Conservation (phyloP, 2,797 vertebrate genomes). For the Mionectes olivaceus region DNA sequence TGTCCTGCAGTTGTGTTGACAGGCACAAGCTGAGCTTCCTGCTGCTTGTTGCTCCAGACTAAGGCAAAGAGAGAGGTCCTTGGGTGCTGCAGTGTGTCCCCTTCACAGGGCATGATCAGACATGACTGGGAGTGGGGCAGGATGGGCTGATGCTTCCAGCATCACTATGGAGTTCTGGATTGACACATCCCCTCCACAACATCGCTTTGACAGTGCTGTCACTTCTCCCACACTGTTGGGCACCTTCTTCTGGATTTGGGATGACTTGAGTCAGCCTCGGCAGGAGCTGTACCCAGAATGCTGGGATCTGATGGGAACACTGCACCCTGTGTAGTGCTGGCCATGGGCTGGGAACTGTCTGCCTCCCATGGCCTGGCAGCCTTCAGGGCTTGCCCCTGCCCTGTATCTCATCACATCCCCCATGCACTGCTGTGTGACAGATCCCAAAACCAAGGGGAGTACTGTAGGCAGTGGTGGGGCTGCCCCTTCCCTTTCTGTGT, state of each 20-base stretch:
- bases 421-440: fast-evolving
- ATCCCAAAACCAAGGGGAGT: not conserved
- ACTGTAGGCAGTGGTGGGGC: not conserved
- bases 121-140: not conserved
- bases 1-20: not conserved
- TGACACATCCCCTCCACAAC: not conserved
- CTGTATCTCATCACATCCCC: not conserved
- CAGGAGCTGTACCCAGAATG: not conserved
- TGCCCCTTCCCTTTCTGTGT: not conserved
- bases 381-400: not conserved
- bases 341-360: not conserved
- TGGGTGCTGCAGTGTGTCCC: not conserved
- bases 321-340: not conserved
- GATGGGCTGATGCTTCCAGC: not conserved
- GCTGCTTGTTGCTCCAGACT: not conserved
- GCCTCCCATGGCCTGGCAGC: not conserved
- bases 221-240: not conserved
- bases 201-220: not conserved
- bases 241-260: not conserved
- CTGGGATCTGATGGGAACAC: not conserved
- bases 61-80: not conserved
- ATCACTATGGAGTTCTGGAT: not conserved
- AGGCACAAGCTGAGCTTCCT: not conserved
- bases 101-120: not conserved
- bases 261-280: not conserved